phyloP scores from a whole-genome alignment of 92 coral and sea anemone genomes.

The Parazoanthus darwini region DNA sequence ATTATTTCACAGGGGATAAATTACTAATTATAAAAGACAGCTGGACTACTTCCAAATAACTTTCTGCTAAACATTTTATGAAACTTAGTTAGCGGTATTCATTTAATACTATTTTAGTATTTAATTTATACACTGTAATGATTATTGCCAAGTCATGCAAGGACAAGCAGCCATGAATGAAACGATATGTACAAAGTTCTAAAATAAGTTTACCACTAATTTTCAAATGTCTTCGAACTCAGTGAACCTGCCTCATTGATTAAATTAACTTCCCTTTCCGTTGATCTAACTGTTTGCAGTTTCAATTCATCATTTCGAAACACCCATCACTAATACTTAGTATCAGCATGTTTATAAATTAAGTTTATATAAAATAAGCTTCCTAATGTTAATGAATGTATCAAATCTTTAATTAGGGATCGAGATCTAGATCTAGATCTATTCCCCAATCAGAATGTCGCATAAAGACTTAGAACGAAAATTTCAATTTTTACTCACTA shows the following conservation, averaged over 20 bases:
- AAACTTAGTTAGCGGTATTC: not conserved
- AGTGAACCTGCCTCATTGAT: not conserved
- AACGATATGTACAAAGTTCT: not conserved
- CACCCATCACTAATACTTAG: not conserved
- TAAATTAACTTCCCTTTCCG: not conserved
- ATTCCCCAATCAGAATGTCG: not conserved
- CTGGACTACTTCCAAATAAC: not conserved
- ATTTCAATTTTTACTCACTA: not conserved
- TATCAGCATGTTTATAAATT: no score
- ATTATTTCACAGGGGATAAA: not conserved
- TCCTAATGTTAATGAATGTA: not conserved
- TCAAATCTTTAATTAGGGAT: no score
- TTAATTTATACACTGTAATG: no score
- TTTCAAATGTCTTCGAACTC: not conserved
- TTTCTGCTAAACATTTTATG: not conserved
- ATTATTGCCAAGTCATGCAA: conserved; percentile 3
- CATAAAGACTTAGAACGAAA: not conserved
- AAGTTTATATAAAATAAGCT: not conserved
- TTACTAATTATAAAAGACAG: not conserved
- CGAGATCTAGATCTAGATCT: no score
- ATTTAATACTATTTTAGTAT: not conserved
- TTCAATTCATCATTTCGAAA: not conserved
- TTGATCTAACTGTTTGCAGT: not conserved
- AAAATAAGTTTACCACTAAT: not conserved
- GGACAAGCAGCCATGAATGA: not conserved